A percentile compares a stretch with the other conserved stretches of the same genome.
These are phyloP conservation scores for Tokudaia muenninki DNA, from an alignment of 2,797 vertebrate species.

Conservation along the genomic window DNA sequence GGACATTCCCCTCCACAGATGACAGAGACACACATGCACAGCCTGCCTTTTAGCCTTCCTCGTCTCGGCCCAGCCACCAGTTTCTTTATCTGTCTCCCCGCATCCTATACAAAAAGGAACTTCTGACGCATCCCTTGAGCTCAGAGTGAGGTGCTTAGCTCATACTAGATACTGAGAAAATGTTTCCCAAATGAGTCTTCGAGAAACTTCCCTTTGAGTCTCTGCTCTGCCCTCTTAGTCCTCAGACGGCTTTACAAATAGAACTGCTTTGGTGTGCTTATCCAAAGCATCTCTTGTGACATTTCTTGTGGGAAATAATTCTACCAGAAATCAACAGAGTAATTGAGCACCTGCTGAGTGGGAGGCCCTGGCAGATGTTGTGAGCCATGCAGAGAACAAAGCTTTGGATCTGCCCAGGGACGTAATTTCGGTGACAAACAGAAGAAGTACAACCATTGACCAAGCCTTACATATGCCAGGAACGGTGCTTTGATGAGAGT, in stretches of 20 bases:
- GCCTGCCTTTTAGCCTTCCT: neutral
- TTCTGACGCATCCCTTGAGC: neutral
- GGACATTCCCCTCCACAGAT: neutral
- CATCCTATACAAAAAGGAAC: neutral
- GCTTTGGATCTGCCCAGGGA: slow-evolving; percentile 10
- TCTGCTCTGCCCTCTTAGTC: neutral
- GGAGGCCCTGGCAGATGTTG: slow-evolving; percentile 59
- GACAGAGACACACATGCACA: neutral
- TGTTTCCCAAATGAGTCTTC: neutral
- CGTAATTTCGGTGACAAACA: slow-evolving; percentile 27
- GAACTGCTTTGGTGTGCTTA: slow-evolving; percentile 50
- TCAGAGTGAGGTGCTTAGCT: too few species aligned
- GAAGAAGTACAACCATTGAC: neutral
- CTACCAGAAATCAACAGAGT: slow-evolving; percentile 71
- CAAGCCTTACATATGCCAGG: neutral
- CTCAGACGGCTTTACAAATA: slow-evolving; percentile 51
- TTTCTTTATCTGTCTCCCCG: fast-evolving
- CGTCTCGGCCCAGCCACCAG: fast-evolving
- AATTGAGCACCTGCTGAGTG: slow-evolving; percentile 56
- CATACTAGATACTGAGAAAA: neutral
- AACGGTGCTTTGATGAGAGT: neutral
- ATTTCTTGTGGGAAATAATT: slow-evolving; percentile 74
- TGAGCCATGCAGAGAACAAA: neutral
- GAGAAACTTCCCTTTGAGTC: neutral
- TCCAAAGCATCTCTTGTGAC: slow-evolving; percentile 66